Conservation (phyloP, 2,113 vertebrate species). For the Microtus oregoni region DNA sequence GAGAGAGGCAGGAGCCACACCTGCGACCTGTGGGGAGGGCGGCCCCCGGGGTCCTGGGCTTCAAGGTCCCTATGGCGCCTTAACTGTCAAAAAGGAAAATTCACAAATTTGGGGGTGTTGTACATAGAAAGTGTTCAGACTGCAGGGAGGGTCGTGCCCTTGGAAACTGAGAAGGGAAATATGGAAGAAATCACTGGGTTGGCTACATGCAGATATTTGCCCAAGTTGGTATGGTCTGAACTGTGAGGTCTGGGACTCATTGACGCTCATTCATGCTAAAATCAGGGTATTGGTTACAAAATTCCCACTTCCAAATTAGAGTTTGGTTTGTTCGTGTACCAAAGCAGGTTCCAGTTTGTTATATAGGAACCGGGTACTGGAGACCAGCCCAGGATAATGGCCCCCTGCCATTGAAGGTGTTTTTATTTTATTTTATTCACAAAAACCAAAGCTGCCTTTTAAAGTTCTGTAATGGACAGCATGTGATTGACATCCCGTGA, state of each 20-base stretch:
- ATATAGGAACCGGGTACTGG: not conserved
- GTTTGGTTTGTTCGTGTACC: not conserved
- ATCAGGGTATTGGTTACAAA: not conserved
- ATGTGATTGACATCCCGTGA: not conserved
- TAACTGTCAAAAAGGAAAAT: not conserved
- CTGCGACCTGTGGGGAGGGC: not conserved
- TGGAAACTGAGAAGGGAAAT: not conserved
- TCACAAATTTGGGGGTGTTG: not conserved
- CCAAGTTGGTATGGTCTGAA: not conserved
- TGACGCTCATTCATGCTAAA: not conserved
- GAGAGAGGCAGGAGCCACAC: not conserved
- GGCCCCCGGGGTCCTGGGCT: not conserved
- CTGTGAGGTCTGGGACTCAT: not conserved
- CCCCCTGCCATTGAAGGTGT: not conserved
- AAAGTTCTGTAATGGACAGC: not conserved
- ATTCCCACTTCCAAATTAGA: not conserved
- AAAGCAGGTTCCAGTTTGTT: not conserved
- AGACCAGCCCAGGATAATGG: not conserved
- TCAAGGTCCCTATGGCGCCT: slow-evolving; percentile 30
- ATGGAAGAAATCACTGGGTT: not conserved
- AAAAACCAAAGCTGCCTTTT: slow-evolving; percentile 60
- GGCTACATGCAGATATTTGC: too few species aligned
- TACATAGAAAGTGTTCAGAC: not conserved
- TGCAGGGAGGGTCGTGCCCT: too few species aligned
- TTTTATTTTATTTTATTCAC: slow-evolving; percentile 53